These are phyloP conservation scores for Malacoraja senta DNA, from an alignment of 2,797 vertebrate genomes.

Conservation along the genomic window DNA sequence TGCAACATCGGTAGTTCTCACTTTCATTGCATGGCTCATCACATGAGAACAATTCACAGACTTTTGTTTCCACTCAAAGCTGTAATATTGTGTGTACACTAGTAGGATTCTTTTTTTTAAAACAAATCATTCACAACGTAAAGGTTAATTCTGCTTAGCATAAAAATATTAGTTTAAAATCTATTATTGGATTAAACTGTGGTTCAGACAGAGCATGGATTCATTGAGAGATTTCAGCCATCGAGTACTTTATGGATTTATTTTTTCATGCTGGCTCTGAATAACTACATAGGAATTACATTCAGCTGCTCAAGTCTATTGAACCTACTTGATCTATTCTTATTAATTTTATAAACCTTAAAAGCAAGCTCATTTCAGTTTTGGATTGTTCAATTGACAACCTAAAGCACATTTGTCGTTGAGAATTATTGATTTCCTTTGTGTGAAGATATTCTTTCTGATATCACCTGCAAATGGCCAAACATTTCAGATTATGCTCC, in stretches of 20 bases:
- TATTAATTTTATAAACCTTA: too few species aligned
- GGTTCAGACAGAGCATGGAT: neutral
- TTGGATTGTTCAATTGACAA: too few species aligned
- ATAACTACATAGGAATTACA: too few species aligned
- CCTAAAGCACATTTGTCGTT: too few species aligned
- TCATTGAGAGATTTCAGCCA: neutral
- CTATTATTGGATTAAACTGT: neutral
- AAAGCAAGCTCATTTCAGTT: too few species aligned
- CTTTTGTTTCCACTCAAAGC: neutral
- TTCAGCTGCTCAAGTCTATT: too few species aligned
- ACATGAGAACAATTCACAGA: neutral
- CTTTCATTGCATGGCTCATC: neutral
- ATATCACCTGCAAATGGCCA: too few species aligned
- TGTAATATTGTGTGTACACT: neutral
- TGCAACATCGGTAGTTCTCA: neutral
- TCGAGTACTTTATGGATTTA: neutral
- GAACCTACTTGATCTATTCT: too few species aligned
- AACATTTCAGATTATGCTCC: too few species aligned
- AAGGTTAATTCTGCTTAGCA: neutral
- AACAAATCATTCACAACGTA: neutral
- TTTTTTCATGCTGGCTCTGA: neutral
- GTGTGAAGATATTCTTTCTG: too few species aligned
- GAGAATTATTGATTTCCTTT: too few species aligned
- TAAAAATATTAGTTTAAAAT: neutral
- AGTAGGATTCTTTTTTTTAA: neutral